These are phyloP conservation scores for Toxonevra muliebris DNA, from an alignment of 2,888 invertebrate genomes.

Conservation along the genomic window DNA sequence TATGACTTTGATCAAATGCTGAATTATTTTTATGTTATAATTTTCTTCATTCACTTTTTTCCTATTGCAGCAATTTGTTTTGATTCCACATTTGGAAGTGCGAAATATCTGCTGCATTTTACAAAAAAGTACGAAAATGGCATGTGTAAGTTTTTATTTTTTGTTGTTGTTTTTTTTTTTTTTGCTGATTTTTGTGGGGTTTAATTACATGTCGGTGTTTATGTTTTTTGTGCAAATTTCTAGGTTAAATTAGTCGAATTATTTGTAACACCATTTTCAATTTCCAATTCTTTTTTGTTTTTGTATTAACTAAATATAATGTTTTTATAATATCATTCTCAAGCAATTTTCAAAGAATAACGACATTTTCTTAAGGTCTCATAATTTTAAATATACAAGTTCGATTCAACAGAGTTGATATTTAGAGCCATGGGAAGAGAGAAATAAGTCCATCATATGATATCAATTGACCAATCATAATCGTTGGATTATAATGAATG, in stretches of 20 bases:
- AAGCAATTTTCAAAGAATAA: not conserved
- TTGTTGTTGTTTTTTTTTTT: constrained; percentile 23
- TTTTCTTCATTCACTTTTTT: constrained; percentile 2
- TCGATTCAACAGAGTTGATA: too few species aligned
- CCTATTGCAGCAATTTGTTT: constrained; percentile 34
- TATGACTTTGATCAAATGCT: not conserved
- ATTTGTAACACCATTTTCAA: constrained; percentile 26
- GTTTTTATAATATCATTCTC: not conserved
- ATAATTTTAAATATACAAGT: not conserved
- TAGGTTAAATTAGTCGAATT: constrained; percentile 25
- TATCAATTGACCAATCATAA: too few species aligned
- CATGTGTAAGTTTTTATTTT: constrained; percentile 20
- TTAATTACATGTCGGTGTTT: constrained; percentile 19
- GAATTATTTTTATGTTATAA: constrained; percentile 7
- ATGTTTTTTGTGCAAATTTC: constrained; percentile 2
- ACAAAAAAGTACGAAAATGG: constrained; percentile 29
- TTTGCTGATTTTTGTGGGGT: constrained; percentile 1
- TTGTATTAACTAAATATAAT: not conserved
- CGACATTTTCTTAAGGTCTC: not conserved
- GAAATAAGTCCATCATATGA: too few species aligned
- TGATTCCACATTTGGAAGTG: constrained; percentile 34
- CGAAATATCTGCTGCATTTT: constrained; percentile 32
- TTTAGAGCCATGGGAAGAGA: too few species aligned
- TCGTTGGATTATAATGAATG: too few species aligned
- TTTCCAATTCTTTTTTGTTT: not conserved